Evolutionary conservation across 2,797 vertebrate species (phyloP).

Genomic region (Nannoperca obscura): DNA sequence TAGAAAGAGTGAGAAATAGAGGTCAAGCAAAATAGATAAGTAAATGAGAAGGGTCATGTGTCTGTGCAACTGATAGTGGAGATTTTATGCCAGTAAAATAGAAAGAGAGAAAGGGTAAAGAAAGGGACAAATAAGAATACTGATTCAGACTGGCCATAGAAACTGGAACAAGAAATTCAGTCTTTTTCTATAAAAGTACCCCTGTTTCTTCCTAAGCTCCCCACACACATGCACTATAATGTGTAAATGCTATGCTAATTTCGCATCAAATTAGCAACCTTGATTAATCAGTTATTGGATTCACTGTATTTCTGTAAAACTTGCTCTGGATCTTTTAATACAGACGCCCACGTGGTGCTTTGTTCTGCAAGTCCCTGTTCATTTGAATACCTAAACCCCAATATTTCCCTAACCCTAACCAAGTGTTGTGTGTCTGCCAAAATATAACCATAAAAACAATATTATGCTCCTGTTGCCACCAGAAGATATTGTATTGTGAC

Average conservation of each 20-base stretch:
- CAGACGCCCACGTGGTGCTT: neutral
- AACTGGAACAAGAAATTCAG: neutral
- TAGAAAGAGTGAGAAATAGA: conserved; percentile 41
- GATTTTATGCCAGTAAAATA: conserved; percentile 22
- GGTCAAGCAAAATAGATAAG: conserved; percentile 43
- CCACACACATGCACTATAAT: too few relatives aligned
- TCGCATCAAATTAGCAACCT: neutral
- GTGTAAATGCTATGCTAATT: neutral
- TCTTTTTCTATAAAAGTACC: neutral
- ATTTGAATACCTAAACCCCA: neutral
- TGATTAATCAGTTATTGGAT: neutral
- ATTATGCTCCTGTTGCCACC: neutral
- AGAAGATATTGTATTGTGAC: neutral
- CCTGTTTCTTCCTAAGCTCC: neutral
- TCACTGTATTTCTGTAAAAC: neutral
- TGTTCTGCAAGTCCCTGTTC: neutral
- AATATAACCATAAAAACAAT: neutral
- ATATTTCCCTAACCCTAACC: neutral
- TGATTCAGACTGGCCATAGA: neutral
- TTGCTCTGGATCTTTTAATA: neutral
- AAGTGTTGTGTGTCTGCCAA: neutral
- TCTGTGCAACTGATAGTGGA: conserved; percentile 26
- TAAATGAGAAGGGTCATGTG: conserved; percentile 35
- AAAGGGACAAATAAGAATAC: conserved; percentile 4
- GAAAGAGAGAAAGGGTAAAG: neutral